Percentiles rank a stretch among this genome's conserved stretches.
phyloP scores from a whole-genome alignment of 2,888 invertebrate species.

The Dione vanillae region DNA sequence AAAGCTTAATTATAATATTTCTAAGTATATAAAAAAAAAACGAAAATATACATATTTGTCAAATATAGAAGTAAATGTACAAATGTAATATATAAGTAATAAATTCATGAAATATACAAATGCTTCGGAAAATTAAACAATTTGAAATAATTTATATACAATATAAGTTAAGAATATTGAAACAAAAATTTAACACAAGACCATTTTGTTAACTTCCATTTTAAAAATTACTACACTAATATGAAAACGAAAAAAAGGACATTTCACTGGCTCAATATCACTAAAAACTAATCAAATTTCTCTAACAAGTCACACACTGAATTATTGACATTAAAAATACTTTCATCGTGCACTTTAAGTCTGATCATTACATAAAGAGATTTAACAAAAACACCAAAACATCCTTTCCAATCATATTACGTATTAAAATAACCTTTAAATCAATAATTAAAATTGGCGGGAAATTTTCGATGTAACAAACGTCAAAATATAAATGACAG shows the following conservation, averaged over 20 bases:
- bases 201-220: neutral
- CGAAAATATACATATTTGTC: slow-evolving; percentile 4
- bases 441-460: neutral
- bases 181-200: slow-evolving; percentile 8
- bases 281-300: slow-evolving; percentile 32
- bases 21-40: neutral
- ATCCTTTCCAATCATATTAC: neutral
- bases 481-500: slow-evolving; percentile 1
- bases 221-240: neutral
- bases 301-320: slow-evolving; percentile 25
- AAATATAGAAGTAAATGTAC: slow-evolving; percentile 2
- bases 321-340: slow-evolving; percentile 32
- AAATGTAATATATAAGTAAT: slow-evolving; percentile 1
- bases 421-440: neutral
- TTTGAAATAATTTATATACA: neutral
- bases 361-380: slow-evolving; percentile 14
- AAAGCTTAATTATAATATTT: slow-evolving; percentile 5
- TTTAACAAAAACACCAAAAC: neutral
- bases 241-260: neutral
- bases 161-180: neutral
- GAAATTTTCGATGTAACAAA: neutral
- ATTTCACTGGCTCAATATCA: slow-evolving; percentile 7
- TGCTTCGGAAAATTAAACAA: neutral
- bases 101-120: slow-evolving; percentile 17
- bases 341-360: slow-evolving; percentile 10